These are phyloP conservation scores for Epiblema foenella DNA, from an alignment of 2,888 invertebrate genomes.

Conservation along the genomic window DNA sequence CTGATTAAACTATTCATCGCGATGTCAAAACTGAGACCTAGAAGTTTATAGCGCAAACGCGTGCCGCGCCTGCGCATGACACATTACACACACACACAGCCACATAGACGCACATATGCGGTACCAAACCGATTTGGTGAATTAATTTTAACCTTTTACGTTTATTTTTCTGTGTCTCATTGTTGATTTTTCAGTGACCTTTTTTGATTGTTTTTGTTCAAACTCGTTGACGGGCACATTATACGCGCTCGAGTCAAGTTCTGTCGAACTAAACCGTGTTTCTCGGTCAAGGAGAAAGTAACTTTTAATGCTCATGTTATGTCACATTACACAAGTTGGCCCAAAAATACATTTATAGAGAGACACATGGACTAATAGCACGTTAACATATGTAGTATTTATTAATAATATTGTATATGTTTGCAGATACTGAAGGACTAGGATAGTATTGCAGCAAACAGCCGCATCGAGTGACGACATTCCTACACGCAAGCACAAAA, in stretches of 20 bases:
- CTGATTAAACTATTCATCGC: constrained; percentile 19
- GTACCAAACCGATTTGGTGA: constrained; percentile 12
- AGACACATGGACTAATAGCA: constrained; percentile 5
- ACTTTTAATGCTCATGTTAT: constrained; percentile 34
- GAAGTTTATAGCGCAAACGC: constrained; percentile 31
- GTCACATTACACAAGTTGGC: constrained; percentile 29
- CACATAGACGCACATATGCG: constrained; percentile 20
- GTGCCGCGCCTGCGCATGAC: constrained; percentile 20
- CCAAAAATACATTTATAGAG: constrained; percentile 22
- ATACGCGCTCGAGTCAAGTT: constrained; percentile 20
- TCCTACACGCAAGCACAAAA: constrained; percentile 18
- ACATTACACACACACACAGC: constrained; percentile 21
- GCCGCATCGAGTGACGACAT: constrained; percentile 25
- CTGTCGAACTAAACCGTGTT: constrained; percentile 37
- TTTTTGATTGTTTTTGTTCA: constrained; percentile 15
- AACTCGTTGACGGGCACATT: constrained; percentile 14
- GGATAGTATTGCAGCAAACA: constrained; percentile 5
- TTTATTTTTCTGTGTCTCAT: neutral
- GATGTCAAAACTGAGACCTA: constrained; percentile 37
- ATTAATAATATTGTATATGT: constrained; percentile 15
- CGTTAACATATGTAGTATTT: constrained; percentile 15
- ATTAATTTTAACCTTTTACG: neutral
- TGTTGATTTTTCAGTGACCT: constrained; percentile 14
- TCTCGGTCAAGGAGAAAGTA: constrained; percentile 42
- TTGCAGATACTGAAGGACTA: constrained; percentile 24